Conservation (phyloP, 2,113 vertebrate genomes). For the Lutjanus erythropterus region DNA sequence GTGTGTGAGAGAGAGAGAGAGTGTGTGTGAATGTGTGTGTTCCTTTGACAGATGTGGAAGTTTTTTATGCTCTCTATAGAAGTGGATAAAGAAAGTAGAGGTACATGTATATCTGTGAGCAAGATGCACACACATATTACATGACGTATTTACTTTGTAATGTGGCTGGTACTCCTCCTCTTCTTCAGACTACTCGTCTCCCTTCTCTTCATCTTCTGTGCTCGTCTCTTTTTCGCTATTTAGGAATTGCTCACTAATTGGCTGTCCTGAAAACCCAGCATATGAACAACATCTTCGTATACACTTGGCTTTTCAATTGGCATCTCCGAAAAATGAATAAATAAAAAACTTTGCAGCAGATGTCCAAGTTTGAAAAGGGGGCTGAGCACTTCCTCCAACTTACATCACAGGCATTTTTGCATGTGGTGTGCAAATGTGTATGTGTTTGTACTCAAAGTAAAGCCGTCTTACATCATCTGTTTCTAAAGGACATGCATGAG, state of each 20-base stretch:
- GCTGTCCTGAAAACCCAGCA: constrained; percentile 3
- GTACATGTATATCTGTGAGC: neutral
- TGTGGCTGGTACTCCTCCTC: constrained; percentile 4
- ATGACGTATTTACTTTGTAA: constrained; percentile 4
- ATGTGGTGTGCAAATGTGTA: constrained; percentile 30
- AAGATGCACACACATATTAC: neutral
- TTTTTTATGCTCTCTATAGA: constrained; percentile 41
- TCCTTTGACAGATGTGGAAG: constrained; percentile 32
- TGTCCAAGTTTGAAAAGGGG: constrained; percentile 17
- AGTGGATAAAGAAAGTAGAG: constrained; percentile 12
- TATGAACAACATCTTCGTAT: neutral
- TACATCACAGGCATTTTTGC: constrained; percentile 24
- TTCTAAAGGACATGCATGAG: constrained; percentile 6
- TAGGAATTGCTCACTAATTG: constrained; percentile 37
- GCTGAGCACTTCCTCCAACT: neutral
- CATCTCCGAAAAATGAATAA: constrained; percentile 11
- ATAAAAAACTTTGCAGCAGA: constrained; percentile 10
- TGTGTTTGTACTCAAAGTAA: constrained; percentile 3
- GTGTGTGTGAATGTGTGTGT: constrained; percentile 20
- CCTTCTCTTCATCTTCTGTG: constrained; percentile 2
- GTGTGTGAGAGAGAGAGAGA: neutral
- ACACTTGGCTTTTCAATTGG: constrained; percentile 7
- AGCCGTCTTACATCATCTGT: constrained; percentile 1
- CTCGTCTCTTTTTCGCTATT: neutral
- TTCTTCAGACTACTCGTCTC: constrained; percentile 9